Base-by-base conservation (phyloP, 2,113 vertebrate species). In the Perca fluviatilis region DNA sequence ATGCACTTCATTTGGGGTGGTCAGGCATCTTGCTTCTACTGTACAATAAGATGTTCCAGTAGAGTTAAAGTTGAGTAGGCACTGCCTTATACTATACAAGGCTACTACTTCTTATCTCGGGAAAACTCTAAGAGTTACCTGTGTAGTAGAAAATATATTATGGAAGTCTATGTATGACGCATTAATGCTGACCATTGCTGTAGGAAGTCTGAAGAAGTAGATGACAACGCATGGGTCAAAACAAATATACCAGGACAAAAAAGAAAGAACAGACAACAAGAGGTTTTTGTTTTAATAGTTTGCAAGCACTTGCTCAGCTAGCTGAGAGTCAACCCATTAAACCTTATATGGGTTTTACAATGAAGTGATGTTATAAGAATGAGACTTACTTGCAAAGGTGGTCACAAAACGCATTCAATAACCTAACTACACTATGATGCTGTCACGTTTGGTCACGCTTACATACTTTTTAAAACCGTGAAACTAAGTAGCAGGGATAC, bases 201-300 rank as follows among this genome's bases (percentile, higher is more conserved):
- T 53, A 74, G 79, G 71, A 86, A 73, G 58, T 77, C 72, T 66
- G 67, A 53, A 15, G 27, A 74, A 60, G 27, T 49, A 74, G 53
- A 85, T 80, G 69, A 70, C 47, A 33, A 76, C 66, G 64, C 40
- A 16, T 1, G 8, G 1, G 57, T 13, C 1, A 43, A 36, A 82
- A 61, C 7, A 73, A 56, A 74, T 79, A 18, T 15, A 61, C 2
- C 10, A 18, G 46, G 1, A 2, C 1, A 11, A 57, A n/a, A 4
- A 5, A 36, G 1, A 1, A 61, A 56, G 40, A 36, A 16, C 2
- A 82, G 27, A 30, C 36, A 27, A 6, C 27, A 51, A 4, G 19
- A 36, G 18, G 2, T 21, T 16, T 49, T 53, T n/a, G 6, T 33
- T 33, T 30, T 9, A 18, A 10, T 78, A 65, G 60, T 51, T 71